Evolutionary conservation across 2,797 vertebrate genomes (phyloP).

Genomic region (Spea hammondii): DNA sequence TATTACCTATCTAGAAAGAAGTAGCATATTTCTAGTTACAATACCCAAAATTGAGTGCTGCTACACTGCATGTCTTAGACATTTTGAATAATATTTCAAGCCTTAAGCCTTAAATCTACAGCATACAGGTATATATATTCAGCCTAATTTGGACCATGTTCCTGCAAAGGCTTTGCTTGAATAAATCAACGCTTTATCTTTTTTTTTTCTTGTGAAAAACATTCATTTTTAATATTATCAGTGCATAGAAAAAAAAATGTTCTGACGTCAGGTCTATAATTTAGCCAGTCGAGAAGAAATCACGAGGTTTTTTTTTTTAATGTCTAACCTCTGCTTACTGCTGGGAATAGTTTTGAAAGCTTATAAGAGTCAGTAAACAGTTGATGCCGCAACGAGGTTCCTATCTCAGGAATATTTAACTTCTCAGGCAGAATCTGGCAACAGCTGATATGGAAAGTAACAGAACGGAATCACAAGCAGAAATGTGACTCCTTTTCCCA

Average conservation of each 20-base stretch:
- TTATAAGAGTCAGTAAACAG: slow-evolving; percentile 17
- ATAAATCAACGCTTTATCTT: slow-evolving; percentile 15
- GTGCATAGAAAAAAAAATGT: slow-evolving; percentile 14
- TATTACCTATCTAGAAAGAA: neutral
- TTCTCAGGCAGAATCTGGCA: slow-evolving; percentile 35
- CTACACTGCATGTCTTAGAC: no score
- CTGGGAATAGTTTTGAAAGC: slow-evolving; percentile 9
- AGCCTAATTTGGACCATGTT: slow-evolving; percentile 2
- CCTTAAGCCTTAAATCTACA: slow-evolving; percentile 11
- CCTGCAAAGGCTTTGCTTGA: slow-evolving; percentile 20
- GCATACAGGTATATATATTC: slow-evolving; percentile 10
- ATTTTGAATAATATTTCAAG: neutral
- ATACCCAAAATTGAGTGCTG: neutral
- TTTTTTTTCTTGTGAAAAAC: neutral
- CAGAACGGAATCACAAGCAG: slow-evolving; percentile 23
- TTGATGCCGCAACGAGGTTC: slow-evolving; percentile 24
- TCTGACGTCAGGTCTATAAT: neutral
- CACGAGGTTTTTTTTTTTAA: neutral
- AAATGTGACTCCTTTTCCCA: slow-evolving; percentile 14
- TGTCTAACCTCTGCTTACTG: neutral
- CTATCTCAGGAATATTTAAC: slow-evolving; percentile 40
- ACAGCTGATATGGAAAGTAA: slow-evolving; percentile 41
- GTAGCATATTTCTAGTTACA: neutral
- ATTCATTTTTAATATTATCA: slow-evolving; percentile 26
- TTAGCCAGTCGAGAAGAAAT: slow-evolving; percentile 3